Conservation (phyloP, 2,888 invertebrate species). For the Epistrophe grossulariae region DNA sequence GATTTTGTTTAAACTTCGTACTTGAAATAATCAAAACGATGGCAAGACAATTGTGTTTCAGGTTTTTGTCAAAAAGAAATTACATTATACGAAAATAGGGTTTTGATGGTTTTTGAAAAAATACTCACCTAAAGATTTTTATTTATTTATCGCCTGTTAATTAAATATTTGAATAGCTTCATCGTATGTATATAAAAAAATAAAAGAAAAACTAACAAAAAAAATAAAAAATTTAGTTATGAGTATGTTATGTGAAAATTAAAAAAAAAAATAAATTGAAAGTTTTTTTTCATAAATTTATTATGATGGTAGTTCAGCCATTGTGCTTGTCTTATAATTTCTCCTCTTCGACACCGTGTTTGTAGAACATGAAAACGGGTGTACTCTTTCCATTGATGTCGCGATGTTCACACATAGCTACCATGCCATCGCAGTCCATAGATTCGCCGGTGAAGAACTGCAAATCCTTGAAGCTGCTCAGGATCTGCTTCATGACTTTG, state of each 20-base stretch:
- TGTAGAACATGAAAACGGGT: constrained; percentile 97
- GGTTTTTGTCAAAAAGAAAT: too few relatives aligned
- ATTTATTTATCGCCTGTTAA: constrained; percentile 51
- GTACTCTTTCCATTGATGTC: constrained; percentile 92
- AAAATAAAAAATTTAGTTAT: constrained; percentile 68
- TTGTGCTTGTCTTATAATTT: constrained; percentile 89
- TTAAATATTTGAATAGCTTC: constrained; percentile 65
- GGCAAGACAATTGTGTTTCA: too few relatives aligned
- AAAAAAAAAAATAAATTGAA: constrained; percentile 31
- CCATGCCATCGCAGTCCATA: constrained; percentile 96
- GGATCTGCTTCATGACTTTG: constrained; percentile 95
- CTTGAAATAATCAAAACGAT: too few relatives aligned
- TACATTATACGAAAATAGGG: too few relatives aligned
- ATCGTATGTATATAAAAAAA: constrained; percentile 47
- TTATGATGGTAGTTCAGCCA: constrained; percentile 40
- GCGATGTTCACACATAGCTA: constrained; percentile 96
- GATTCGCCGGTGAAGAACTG: constrained; percentile 97
- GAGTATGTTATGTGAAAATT: constrained; percentile 47
- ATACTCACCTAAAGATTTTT: too few relatives aligned
- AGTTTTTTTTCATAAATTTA: constrained; percentile 51
- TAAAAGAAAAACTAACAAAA: constrained; percentile 56
- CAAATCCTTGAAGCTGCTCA: constrained; percentile 95
- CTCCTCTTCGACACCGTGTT: constrained; percentile 97
- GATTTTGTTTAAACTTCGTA: too few relatives aligned
- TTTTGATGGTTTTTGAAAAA: too few relatives aligned